Percentiles rank a stretch among this genome's conserved stretches.
Evolutionary conservation across 2,888 invertebrate species (phyloP).

Genomic region (Iselma pallidipennis): DNA sequence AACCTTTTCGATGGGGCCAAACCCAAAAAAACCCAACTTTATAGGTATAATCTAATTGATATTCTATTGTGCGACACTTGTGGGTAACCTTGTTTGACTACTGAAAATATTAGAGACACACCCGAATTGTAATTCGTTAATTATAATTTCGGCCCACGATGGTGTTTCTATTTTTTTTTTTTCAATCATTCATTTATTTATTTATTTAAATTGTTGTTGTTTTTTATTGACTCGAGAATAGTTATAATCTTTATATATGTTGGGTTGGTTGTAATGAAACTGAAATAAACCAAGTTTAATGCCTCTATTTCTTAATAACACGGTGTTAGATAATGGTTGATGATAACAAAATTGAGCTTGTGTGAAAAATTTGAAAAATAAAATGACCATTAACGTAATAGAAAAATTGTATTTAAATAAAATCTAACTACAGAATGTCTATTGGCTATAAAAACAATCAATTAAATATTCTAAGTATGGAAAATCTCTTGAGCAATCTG

Average conservation of each 20-base stretch:
- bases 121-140: neutral
- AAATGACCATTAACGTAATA: neutral
- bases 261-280: neutral
- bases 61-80: slow-evolving; percentile 1
- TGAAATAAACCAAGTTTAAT: neutral
- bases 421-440: no score
- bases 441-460: neutral
- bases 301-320: neutral
- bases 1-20: neutral
- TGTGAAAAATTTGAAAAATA: neutral
- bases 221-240: neutral
- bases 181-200: neutral
- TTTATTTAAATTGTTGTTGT: neutral
- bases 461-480: neutral
- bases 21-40: neutral
- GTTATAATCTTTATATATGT: neutral
- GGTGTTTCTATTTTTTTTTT: neutral
- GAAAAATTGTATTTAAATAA: no score
- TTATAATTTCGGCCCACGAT: neutral
- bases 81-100: neutral
- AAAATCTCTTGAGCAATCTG: neutral
- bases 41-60: neutral
- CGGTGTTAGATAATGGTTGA: neutral
- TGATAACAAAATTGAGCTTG: no score
- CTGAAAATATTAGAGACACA: neutral